Percentiles rank a stretch among this genome's conserved stretches.
phyloP scores from a whole-genome alignment of 2,888 invertebrate species.

The Meghimatium bilineatum region DNA sequence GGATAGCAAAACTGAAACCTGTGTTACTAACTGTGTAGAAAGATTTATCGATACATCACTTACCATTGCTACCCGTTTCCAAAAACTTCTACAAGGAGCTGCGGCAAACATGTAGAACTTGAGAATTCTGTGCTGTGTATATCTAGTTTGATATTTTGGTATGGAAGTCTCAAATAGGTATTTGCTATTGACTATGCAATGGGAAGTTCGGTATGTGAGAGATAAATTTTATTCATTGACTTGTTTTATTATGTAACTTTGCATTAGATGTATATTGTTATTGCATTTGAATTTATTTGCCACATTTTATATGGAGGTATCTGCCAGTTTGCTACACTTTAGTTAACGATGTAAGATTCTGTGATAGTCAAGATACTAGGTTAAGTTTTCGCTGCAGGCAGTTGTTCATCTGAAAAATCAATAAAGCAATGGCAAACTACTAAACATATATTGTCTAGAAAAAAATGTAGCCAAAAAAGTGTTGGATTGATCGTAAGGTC shows the following conservation, averaged over 20 bases:
- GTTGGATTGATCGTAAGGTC: too few relatives aligned
- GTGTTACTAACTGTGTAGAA: constrained; percentile 93
- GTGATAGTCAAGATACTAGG: neutral
- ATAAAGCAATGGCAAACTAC: too few relatives aligned
- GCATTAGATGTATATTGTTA: too few relatives aligned
- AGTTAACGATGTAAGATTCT: neutral
- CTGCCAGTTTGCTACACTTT: neutral
- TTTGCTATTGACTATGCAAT: neutral
- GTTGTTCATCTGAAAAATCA: too few relatives aligned
- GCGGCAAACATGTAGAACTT: constrained; percentile 40
- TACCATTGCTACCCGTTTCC: constrained; percentile 89
- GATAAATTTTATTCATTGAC: neutral
- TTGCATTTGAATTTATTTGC: too few relatives aligned
- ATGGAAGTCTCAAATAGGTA: neutral
- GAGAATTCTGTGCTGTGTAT: neutral
- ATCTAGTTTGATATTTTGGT: neutral
- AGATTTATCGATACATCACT: constrained; percentile 95
- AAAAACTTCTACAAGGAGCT: constrained; percentile 61
- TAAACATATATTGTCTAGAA: too few relatives aligned
- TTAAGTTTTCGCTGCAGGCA: too few relatives aligned
- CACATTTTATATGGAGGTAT: neutral
- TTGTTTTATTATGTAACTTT: too few relatives aligned
- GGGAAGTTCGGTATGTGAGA: neutral
- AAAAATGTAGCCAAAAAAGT: too few relatives aligned
- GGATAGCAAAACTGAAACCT: constrained; percentile 92